Base-by-base conservation (phyloP, 2,113 vertebrate species). In the Pavo muticus region DNA sequence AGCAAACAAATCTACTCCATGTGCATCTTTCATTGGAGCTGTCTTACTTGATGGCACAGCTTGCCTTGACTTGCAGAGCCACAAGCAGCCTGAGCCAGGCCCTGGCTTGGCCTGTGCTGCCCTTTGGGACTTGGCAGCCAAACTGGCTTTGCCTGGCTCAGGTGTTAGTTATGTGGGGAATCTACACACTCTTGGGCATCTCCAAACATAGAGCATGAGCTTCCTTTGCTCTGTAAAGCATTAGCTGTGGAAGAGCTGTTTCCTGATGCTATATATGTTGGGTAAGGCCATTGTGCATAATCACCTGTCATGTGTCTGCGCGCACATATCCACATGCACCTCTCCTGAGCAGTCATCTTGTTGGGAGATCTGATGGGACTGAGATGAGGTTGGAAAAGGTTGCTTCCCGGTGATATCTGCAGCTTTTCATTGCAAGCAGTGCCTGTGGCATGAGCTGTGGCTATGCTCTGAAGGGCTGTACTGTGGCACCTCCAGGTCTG, bases 291-390 rank as follows among this genome's bases (percentile, higher is more conserved):
- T 54, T 70, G 30, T 68, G 60, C 42, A 83, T 30, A 45, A 56
- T 5, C 9, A 5, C 11, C 6, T 59, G 24, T 42, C 7, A 11
- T 69, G 56, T n/a, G 54, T 24, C 6, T 7, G 32, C 21, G 5
- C 48, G 2, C 40, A 8, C 4, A 5, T 18, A 29, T 42, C 20
- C 0, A 0, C 0, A 0, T 73, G 40, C 1, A 0, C 17, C 20
- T 37, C 20, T 50, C 42, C 32, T 67, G 42, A 32, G 64, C 29
- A 44, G 29, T 37, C 14, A 6, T 50, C 8, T 57, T 59, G 25
- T 25, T 80, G 64, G 18, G 56, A 27, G 11, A 42, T 76, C 37
- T 70, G 67, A 35, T 84, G 32, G 16, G 44, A 47, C 8, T 18
- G 44, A 57, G 35, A 25, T 74, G 74, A 13, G 11, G 5, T n/a